A percentile compares a stretch with the other conserved stretches of the same genome.
Evolutionary conservation across 2,888 invertebrate species (phyloP).

Genomic region (Synanthedon vespiformis): DNA sequence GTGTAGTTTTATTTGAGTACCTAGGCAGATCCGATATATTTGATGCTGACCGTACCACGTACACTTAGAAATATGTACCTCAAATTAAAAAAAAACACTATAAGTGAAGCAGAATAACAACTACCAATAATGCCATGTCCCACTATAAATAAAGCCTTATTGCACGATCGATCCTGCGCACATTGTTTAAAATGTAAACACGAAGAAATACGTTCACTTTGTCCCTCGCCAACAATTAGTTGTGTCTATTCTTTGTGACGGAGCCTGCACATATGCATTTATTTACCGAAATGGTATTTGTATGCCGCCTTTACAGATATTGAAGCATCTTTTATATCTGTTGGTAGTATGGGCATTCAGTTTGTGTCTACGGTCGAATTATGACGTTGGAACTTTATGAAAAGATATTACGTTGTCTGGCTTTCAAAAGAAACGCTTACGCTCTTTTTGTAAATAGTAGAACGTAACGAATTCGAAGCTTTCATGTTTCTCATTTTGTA

Average conservation of each 20-base stretch:
- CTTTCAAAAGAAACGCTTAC: constrained; percentile 32
- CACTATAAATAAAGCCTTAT: constrained; percentile 11
- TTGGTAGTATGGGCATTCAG: constrained; percentile 38
- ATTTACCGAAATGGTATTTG: constrained; percentile 36
- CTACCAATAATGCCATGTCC: constrained; percentile 24
- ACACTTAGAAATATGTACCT: no score
- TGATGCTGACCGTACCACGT: no score
- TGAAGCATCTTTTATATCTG: constrained; percentile 36
- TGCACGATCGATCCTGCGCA: constrained; percentile 43
- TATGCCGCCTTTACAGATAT: constrained; percentile 16
- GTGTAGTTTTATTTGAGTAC: no score
- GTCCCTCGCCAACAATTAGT: constrained; percentile 38
- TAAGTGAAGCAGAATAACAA: constrained; percentile 5
- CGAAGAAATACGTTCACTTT: constrained; percentile 46
- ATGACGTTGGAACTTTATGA: constrained; percentile 13
- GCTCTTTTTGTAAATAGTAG: constrained; percentile 26
- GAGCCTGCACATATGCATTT: constrained; percentile 28
- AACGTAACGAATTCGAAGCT: constrained; percentile 6
- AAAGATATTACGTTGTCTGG: constrained; percentile 32
- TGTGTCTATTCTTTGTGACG: constrained; percentile 24
- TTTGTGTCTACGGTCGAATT: constrained; percentile 16
- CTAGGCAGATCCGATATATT: no score
- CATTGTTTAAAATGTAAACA: constrained; percentile 52
- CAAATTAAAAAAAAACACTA: no score
- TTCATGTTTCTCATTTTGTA: constrained; percentile 2